Evolutionary conservation across 2,113 vertebrate genomes (phyloP).

Genomic region (Potamarius usumacintae): DNA sequence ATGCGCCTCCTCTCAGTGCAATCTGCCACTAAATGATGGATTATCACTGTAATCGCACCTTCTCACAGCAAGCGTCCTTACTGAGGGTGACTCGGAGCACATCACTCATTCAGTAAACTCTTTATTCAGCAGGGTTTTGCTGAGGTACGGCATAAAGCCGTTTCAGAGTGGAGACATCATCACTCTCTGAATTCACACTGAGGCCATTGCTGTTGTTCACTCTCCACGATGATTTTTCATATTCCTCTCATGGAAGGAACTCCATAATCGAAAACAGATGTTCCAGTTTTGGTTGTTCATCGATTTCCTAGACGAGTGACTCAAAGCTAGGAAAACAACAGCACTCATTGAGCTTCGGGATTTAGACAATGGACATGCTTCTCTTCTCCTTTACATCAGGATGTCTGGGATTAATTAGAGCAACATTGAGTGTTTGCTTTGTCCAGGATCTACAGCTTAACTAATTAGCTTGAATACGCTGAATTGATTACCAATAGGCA

Average conservation of each 20-base stretch:
- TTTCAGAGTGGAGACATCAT: neutral
- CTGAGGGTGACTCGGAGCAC: slow-evolving; percentile 22
- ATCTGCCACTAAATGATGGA: slow-evolving; percentile 42
- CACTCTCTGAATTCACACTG: slow-evolving; percentile 6
- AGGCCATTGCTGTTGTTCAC: neutral
- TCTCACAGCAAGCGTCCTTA: slow-evolving; percentile 28
- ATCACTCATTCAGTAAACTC: slow-evolving; percentile 24
- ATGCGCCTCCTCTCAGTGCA: slow-evolving; percentile 13
- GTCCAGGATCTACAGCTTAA: slow-evolving; percentile 10
- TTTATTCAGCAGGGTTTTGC: slow-evolving; percentile 36
- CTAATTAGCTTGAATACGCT: slow-evolving; percentile 55
- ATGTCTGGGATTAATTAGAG: slow-evolving; percentile 40
- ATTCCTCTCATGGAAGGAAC: neutral
- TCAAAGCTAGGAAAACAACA: slow-evolving; percentile 46
- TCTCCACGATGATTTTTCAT: neutral
- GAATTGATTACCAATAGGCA: slow-evolving; percentile 61
- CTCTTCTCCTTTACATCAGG: slow-evolving; percentile 18
- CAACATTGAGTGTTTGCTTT: slow-evolving; percentile 33
- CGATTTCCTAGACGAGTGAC: slow-evolving; percentile 27
- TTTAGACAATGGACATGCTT: slow-evolving; percentile 27
- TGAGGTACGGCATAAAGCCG: neutral
- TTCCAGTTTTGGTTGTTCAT: neutral
- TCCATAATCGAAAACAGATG: slow-evolving; percentile 15
- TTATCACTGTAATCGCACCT: slow-evolving; percentile 44
- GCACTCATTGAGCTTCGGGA: slow-evolving; percentile 34